Conservation (phyloP, 1,140 invertebrate species). For the Thereuonema tuberculata region DNA sequence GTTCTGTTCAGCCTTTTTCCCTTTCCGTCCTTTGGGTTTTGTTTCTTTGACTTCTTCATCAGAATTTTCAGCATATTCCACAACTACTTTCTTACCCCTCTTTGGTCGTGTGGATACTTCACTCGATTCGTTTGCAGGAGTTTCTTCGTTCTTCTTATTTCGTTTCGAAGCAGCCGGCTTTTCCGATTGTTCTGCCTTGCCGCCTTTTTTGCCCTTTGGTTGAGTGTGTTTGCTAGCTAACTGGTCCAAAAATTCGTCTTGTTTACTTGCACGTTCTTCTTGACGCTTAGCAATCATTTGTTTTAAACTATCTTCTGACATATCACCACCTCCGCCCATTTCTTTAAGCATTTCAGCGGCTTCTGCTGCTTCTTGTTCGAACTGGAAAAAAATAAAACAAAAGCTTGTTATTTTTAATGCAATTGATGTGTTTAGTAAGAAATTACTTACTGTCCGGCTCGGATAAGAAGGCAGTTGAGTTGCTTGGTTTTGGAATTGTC, state of each 20-base stretch:
- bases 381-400: no score
- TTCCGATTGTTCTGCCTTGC: no score
- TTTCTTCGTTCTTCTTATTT: no score
- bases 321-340: conserved; percentile 21
- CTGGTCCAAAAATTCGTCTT: conserved; percentile 30
- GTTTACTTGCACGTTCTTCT: conserved; percentile 24
- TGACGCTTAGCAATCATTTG: conserved; percentile 28
- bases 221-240: conserved; percentile 34
- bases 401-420: background rate
- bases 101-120: no score
- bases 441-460: background rate
- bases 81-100: no score
- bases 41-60: background rate
- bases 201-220: no score
- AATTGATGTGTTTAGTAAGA: conserved; percentile 6
- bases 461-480: no score
- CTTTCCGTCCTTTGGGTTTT: background rate
- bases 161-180: no score
- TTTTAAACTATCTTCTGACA: conserved; percentile 22
- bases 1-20: background rate
- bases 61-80: background rate
- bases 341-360: conserved; percentile 32
- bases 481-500: no score
- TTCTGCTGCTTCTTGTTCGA: conserved; percentile 29
- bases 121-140: no score